Conservation (phyloP, 2,888 invertebrate genomes). For the Bhutanitis thaidina region DNA sequence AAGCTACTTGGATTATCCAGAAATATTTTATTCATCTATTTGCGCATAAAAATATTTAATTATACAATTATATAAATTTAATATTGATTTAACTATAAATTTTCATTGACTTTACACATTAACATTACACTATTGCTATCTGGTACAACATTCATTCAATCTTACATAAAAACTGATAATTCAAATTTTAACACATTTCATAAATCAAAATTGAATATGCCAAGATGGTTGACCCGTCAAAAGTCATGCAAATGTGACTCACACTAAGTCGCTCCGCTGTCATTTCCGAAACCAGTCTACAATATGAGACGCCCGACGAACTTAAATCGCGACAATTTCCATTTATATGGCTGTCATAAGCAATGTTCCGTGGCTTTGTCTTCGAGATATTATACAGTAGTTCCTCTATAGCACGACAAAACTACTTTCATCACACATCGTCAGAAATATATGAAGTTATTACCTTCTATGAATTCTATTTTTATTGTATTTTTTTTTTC, state of each 20-base stretch:
- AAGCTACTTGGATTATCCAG: too few relatives aligned
- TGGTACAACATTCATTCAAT: too few relatives aligned
- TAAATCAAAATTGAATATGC: slow-evolving; percentile 20
- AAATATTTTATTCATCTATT: too few relatives aligned
- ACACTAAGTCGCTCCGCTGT: slow-evolving; percentile 29
- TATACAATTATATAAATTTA: too few relatives aligned
- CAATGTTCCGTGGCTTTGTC: slow-evolving; percentile 53
- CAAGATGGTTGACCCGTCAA: slow-evolving; percentile 10
- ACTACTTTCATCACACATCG: slow-evolving; percentile 19
- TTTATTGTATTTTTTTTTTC: too few relatives aligned
- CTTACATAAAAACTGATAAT: too few relatives aligned
- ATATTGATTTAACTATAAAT: slow-evolving; percentile 16
- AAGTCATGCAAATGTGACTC: slow-evolving; percentile 23
- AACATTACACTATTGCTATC: too few relatives aligned
- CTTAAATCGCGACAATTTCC: slow-evolving; percentile 68
- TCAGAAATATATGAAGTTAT: slow-evolving; percentile 9
- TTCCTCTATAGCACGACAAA: slow-evolving; percentile 24
- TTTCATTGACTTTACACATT: slow-evolving; percentile 9
- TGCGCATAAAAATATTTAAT: too few relatives aligned
- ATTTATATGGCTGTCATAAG: slow-evolving; percentile 66
- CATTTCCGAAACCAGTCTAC: slow-evolving; percentile 54
- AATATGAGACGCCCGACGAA: slow-evolving; percentile 44
- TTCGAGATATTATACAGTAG: slow-evolving; percentile 30
- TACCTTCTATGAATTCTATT: too few relatives aligned
- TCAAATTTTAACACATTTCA: not conserved